phyloP scores from a whole-genome alignment of 2,888 invertebrate genomes.

The Crossocerus cetratus region DNA sequence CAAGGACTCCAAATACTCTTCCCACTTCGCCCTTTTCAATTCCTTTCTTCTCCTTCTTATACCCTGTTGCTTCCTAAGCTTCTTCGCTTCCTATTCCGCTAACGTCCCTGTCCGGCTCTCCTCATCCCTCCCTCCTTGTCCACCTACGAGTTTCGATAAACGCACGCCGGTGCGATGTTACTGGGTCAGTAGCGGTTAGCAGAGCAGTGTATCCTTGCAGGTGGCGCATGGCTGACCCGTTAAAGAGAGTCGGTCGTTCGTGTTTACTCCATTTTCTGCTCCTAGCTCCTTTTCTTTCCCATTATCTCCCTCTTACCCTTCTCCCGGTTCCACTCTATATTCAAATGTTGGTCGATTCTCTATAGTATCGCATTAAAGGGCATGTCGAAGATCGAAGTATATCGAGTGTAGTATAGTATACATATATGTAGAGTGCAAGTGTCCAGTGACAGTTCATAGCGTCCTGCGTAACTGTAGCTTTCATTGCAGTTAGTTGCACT shows the following conservation, averaged over 20 bases:
- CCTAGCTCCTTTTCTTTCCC: conserved; percentile 9
- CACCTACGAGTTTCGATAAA: conserved; percentile 2
- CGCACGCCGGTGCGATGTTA: conserved; percentile 3
- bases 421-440: too few relatives aligned
- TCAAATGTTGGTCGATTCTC: conserved; percentile 14
- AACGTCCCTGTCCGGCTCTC: not conserved
- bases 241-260: not conserved
- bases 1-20: not conserved
- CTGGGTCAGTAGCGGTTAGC: conserved; percentile 11
- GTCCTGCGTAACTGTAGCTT: too few relatives aligned
- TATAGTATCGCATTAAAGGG: conserved; percentile 10
- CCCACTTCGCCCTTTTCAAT: not conserved
- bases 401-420: too few relatives aligned
- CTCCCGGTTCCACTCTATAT: not conserved
- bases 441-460: too few relatives aligned
- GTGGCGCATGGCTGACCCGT: not conserved
- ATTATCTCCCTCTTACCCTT: conserved; percentile 4
- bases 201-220: conserved; percentile 2
- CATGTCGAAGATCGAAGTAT: not conserved
- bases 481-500: too few relatives aligned
- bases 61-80: not conserved
- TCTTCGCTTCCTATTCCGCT: not conserved
- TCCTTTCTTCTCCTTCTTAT: conserved; percentile 3
- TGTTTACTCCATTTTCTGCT: not conserved
- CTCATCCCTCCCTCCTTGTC: not conserved